Percentiles rank a stretch among this genome's conserved stretches.
These are phyloP conservation scores for Drosophila jambulina DNA, from an alignment of 1,140 invertebrate genomes.

Conservation along the genomic window DNA sequence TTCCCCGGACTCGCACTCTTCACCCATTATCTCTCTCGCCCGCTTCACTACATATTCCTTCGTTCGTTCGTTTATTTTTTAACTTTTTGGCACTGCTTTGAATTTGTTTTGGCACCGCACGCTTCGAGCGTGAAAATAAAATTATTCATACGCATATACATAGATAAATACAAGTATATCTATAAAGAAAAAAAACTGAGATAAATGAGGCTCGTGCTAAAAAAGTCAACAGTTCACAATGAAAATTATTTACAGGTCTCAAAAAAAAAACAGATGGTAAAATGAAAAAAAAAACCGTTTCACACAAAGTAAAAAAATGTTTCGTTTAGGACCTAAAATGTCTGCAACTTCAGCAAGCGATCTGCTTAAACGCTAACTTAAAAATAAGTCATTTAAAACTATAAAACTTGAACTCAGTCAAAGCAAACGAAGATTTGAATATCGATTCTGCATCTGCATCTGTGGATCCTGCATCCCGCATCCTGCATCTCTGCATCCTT, in stretches of 20 bases:
- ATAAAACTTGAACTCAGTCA: constrained; percentile 79
- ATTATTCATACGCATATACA: constrained; percentile 51
- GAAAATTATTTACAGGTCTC: constrained; percentile 70
- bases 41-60: constrained; percentile 10
- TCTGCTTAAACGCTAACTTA: constrained; percentile 30
- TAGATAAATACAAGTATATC: constrained; percentile 40
- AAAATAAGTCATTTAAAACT: constrained; percentile 49
- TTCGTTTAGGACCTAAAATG: constrained; percentile 11
- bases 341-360: constrained; percentile 48
- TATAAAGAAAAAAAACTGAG: constrained; percentile 39
- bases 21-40: not conserved
- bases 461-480: not conserved
- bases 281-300: constrained; percentile 11
- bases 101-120: constrained; percentile 79
- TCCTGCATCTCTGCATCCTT: constrained; percentile 2
- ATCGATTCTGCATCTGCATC: constrained; percentile 17
- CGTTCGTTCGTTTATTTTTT: constrained; percentile 29
- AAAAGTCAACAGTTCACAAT: constrained; percentile 53
- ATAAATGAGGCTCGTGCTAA: constrained; percentile 27
- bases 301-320: not conserved
- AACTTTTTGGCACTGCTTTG: constrained; percentile 77
- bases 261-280: constrained; percentile 15
- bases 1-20: not conserved
- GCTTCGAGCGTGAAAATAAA: constrained; percentile 73
- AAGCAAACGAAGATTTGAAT: constrained; percentile 70